phyloP scores from a whole-genome alignment of 1,140 invertebrate genomes.

The Melitaea cinxia region DNA sequence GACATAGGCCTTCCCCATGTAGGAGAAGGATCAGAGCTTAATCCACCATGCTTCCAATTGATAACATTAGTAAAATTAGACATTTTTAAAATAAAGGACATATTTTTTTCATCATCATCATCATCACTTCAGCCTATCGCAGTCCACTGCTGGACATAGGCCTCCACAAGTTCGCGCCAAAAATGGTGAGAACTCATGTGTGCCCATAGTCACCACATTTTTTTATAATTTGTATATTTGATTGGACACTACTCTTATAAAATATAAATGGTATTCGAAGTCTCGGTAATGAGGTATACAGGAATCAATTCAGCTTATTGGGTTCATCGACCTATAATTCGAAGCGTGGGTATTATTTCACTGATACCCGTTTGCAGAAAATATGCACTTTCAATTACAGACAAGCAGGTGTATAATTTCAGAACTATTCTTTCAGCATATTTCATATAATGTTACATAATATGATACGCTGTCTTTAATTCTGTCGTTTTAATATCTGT shows the following conservation, averaged over 20 bases:
- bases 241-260: not conserved
- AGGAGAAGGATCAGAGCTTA: too few species aligned
- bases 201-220: too few species aligned
- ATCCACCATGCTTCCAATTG: too few species aligned
- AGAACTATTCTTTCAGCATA: constrained; percentile 41
- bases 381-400: constrained; percentile 55
- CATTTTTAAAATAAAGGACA: too few species aligned
- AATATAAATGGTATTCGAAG: constrained; percentile 9
- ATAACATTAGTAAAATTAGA: too few species aligned
- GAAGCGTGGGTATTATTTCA: constrained; percentile 48
- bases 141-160: too few species aligned
- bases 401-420: constrained; percentile 51
- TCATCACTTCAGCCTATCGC: too few species aligned
- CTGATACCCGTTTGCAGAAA: constrained; percentile 40
- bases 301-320: constrained; percentile 48
- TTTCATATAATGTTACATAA: too few species aligned
- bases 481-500: not conserved
- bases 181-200: too few species aligned
- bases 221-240: constrained; percentile 8
- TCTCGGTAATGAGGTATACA: constrained; percentile 21
- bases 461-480: constrained; percentile 2
- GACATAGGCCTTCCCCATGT: too few species aligned
- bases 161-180: too few species aligned
- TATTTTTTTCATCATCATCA: too few species aligned
- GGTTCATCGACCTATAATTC: constrained; percentile 56